Percentiles rank a stretch among this genome's conserved stretches.
phyloP scores from a whole-genome alignment of 2,888 invertebrate species.

The Hololepta plana region DNA sequence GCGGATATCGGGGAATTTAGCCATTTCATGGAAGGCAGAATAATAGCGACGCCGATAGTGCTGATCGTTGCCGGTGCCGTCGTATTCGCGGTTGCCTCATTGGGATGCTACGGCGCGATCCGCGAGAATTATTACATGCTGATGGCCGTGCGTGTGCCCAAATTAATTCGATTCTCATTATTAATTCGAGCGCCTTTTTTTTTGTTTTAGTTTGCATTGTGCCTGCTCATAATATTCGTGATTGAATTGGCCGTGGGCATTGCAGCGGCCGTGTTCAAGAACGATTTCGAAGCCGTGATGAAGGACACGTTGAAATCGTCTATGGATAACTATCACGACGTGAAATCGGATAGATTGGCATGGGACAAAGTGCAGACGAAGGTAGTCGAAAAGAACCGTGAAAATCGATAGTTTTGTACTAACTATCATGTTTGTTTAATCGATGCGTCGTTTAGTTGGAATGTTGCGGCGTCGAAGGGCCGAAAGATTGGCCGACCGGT shows the following conservation, averaged over 20 bases:
- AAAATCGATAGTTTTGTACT: slow-evolving; percentile 4
- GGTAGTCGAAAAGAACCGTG: slow-evolving; percentile 11
- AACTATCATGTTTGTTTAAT: slow-evolving; percentile 1
- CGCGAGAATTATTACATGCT: slow-evolving; percentile 77
- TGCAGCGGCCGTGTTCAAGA: slow-evolving; percentile 62
- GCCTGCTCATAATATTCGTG: slow-evolving; percentile 62
- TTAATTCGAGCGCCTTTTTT: slow-evolving; percentile 5
- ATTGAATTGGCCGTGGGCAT: slow-evolving; percentile 76
- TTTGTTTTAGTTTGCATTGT: slow-evolving; percentile 51
- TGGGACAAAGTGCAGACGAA: slow-evolving; percentile 66
- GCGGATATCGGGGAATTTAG: slow-evolving; percentile 55
- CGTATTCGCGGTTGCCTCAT: slow-evolving; percentile 71
- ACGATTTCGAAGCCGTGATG: slow-evolving; percentile 49
- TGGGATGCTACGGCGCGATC: slow-evolving; percentile 85
- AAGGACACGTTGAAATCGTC: slow-evolving; percentile 47
- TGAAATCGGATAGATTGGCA: slow-evolving; percentile 40
- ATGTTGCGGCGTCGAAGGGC: slow-evolving; percentile 24
- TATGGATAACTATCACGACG: slow-evolving; percentile 35
- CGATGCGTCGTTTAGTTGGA: slow-evolving; percentile 28
- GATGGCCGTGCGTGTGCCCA: slow-evolving; percentile 47
- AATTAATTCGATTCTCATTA: background rate
- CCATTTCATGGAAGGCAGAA: slow-evolving; percentile 59
- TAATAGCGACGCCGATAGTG: slow-evolving; percentile 68
- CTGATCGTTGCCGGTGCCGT: slow-evolving; percentile 71
- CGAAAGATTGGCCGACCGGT: slow-evolving; percentile 20